Evolutionary conservation across 2,888 invertebrate genomes (phyloP), one percentile per base, ranked within the genome.

Genomic region (Cordylochernes scorpioides): DNA sequence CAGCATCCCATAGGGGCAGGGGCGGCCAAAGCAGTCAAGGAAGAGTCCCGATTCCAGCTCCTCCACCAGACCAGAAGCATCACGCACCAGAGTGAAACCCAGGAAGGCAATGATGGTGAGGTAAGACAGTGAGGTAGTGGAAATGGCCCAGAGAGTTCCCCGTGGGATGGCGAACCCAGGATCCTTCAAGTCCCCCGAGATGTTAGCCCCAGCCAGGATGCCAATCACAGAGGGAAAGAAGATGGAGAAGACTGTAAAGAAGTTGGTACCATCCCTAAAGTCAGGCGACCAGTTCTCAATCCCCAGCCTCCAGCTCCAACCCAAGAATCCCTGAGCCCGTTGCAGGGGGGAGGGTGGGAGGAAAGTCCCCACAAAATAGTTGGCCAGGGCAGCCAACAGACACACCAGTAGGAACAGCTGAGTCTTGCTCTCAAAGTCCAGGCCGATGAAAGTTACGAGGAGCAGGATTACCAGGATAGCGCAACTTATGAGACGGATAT

Each of bases 161-260:
- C 53, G 48, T 2, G 57, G 58, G 31, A 62, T 62, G 7, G 61
- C 53, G 31, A 39, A 46, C 29, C 52, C 52, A n/a, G 59, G 55
- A 43, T 59, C 53, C 56, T 78, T 82, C 5, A 91, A 58, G 57
- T 91, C 88, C 3, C 91, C 91, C 8, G 86, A 88, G 43, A 94
- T 91, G 22, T 36, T 42, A 8, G 42, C 40, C 13, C 42, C 40
- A 1, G 36, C 39, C n/a, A 37, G 18, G 8, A 39, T 36, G 8
- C 39, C 37, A 2, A 42, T 34, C 3, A 46, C 51, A 10, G 51
- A 50, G 5, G 51, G 51, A 40, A 51, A 51, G 36, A 50, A 51
- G 3, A 51, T 48, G 14, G 39, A 45, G 36, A 51, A 51, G 1
- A 50, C 49, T 3, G 48, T 46, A 38, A 50, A 51, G 37, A 51